Base-by-base conservation (phyloP, 1,140 invertebrate species). In the Apis florea region DNA sequence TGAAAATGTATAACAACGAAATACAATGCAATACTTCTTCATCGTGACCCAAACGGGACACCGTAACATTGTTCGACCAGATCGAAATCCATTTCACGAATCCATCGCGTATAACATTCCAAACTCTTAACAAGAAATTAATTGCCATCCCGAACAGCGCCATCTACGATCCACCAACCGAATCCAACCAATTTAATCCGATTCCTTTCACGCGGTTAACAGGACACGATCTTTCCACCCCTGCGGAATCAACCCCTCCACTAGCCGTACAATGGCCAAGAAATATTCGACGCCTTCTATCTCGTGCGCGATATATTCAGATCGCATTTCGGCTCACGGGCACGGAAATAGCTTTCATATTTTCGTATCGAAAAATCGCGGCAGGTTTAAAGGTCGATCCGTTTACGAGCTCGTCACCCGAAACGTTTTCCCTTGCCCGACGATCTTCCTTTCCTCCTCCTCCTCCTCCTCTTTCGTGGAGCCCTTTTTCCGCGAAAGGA, bases 341-440 rank as follows among this genome's bases (percentile, higher is more conserved):
- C 40, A 24, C 3, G n/a, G 63, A 75, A 81, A 81, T 75, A 49
- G 74, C 49, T 69, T 82, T 82, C 73, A 56, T 54, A 70, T 82
- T 82, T 77, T 77, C 69, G 73, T 61, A 82, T 69, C 73, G 79
- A 61, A 69, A 40, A 82, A 82, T 76, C 64, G 53, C 40, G 21
- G 19, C 0, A 40, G 31, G 12, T 8, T 54, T 63, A 63, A 63
- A 61, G 56, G 24, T 69, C 47, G 72, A 26, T 9, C 21, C 72
- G 51, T 63, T 68, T 82, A 63, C 64, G 17, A 21, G 47, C 13
- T 68, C 64, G 6, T 17, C 79, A 21, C 51, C 53, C 68, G 79
- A 68, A 81, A 79, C n/a, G 12, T 40, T 47, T 75, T 68, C 24
- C 72, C 69, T 40, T 40, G 2, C 31, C 31, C 31, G 31, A 31